Conservation (phyloP, 2,797 vertebrate genomes). For the Anableps anableps region DNA sequence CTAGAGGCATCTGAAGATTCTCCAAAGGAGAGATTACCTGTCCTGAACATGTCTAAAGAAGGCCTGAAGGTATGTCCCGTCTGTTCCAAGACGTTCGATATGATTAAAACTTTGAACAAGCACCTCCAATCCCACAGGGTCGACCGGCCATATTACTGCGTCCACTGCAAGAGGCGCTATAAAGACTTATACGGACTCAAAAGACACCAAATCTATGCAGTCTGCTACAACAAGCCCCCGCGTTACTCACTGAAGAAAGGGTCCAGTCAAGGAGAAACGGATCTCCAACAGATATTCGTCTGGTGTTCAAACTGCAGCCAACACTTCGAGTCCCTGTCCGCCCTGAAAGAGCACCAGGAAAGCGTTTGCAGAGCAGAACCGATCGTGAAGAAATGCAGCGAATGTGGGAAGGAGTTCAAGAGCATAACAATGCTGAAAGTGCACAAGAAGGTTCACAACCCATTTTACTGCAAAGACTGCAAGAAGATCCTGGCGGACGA, state of each 20-base stretch:
- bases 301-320: constrained; percentile 80
- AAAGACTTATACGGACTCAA: constrained; percentile 79
- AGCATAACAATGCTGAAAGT: constrained; percentile 77
- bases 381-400: constrained; percentile 59
- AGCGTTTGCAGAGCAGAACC: constrained; percentile 63
- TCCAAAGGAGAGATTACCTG: not conserved
- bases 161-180: constrained; percentile 77
- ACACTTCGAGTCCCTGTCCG: constrained; percentile 67
- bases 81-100: constrained; percentile 66
- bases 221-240: constrained; percentile 72
- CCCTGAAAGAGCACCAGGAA: constrained; percentile 74
- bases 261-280: constrained; percentile 15
- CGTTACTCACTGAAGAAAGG: constrained; percentile 66
- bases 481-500: constrained; percentile 74
- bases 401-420: constrained; percentile 78
- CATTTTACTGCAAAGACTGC: constrained; percentile 81
- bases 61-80: constrained; percentile 64
- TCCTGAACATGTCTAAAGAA: constrained; percentile 35
- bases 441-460: constrained; percentile 76
- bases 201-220: constrained; percentile 77
- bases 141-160: constrained; percentile 74
- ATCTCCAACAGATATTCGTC: constrained; percentile 61
- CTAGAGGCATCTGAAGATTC: not conserved
- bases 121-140: constrained; percentile 78
- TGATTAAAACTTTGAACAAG: constrained; percentile 70